A percentile compares a stretch with the other conserved stretches of the same genome.
phyloP scores from a whole-genome alignment of 2,888 invertebrate species.

The Coleophora flavipennella region DNA sequence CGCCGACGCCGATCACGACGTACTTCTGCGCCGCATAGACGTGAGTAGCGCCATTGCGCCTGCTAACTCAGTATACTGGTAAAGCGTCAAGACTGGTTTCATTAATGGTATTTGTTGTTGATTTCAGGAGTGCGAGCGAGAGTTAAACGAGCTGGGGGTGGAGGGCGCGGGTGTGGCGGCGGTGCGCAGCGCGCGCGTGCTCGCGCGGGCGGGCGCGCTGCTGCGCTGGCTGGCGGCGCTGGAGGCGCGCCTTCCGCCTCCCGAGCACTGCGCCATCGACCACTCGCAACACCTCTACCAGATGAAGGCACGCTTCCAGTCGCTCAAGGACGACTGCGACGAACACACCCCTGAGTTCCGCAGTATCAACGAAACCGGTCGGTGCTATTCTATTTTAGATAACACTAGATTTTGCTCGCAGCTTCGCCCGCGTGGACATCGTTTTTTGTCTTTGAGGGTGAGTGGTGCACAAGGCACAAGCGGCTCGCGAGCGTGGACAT shows the following conservation, averaged over 20 bases:
- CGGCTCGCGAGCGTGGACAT: too few species aligned
- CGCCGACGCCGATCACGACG: constrained; percentile 5
- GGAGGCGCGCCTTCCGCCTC: constrained; percentile 75
- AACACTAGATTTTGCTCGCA: too few species aligned
- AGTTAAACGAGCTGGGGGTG: constrained; percentile 20
- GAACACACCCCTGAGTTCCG: constrained; percentile 77
- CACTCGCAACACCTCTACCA: constrained; percentile 81
- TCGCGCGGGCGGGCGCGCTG: constrained; percentile 39
- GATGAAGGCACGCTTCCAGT: constrained; percentile 79
- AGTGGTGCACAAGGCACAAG: too few species aligned
- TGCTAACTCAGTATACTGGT: too few species aligned
- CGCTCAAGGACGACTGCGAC: constrained; percentile 81
- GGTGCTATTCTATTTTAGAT: too few species aligned
- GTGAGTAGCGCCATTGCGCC: too few species aligned
- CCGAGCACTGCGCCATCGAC: constrained; percentile 68
- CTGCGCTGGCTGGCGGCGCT: constrained; percentile 76
- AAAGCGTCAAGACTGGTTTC: too few species aligned
- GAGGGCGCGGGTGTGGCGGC: background rate
- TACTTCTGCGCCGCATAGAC: too few species aligned
- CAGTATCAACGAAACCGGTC: constrained; percentile 77
- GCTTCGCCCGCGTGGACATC: too few species aligned
- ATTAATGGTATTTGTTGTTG: too few species aligned
- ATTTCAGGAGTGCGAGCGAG: background rate
- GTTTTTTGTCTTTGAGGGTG: too few species aligned
- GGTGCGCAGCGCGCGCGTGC: constrained; percentile 21